Evolutionary conservation across 2,797 vertebrate species (phyloP), one percentile per base, ranked within the genome.

Genomic region (Spondyliosoma cantharus): DNA sequence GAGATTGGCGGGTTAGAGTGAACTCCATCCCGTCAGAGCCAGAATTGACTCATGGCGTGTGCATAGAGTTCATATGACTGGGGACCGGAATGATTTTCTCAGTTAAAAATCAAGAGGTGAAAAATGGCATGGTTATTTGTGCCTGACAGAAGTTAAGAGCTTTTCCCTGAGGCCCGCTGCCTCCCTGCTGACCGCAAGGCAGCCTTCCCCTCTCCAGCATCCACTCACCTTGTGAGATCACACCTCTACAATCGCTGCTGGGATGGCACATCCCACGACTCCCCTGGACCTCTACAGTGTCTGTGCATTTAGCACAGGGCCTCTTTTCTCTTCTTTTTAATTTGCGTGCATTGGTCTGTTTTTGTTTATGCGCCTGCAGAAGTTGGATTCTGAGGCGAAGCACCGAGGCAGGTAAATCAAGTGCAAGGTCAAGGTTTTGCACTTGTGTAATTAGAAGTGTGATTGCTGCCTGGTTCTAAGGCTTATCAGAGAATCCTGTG

Each of bases 111-210:
- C 91, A 91, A 91, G 84, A 86, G 90, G 93, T 96, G 95, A 96
- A 96, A 96, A 95, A 96, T 95, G 93, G 94, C 80, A 71, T 92
- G 94, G 93, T 95, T 96, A 95, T 96, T 96, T 95, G 94, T 95
- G 92, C 94, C 93, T 95, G 95, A 96, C 95, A 96, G 95, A 95
- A 96, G 95, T 96, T 95, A 96, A 96, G 94, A 95, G 95, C 94
- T 93, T 95, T 92, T 95, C 95, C 95, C 95, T 63, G 89, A 91
- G 94, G 94, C 92, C 90, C 80, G 25, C 77, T 77, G 91, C 83
- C 92, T 96, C 94, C 95, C 95, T 66, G 90, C 93, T 95, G 95
- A 95, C 95, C 93, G 85, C 87, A 67, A 94, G 92, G 86, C 90
- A 92, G 92, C 88, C 90, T 91, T 91, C 94, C 95, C 93, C 93